Percentiles rank a stretch among this genome's conserved stretches.
Conservation (phyloP, 2,113 vertebrate genomes). For the cattle (Bos taurus) region ARS-UCD2.0 NC_037339.1:53636501-53637000, state of each 20-base stretch:
- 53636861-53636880: accelerated
- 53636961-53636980: background rate
- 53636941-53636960: background rate
- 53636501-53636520: too few relatives aligned
- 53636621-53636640: too few relatives aligned
- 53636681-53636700: background rate
- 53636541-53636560: too few relatives aligned
- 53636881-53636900: background rate
- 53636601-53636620: too few relatives aligned
- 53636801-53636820: too few relatives aligned
- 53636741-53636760: background rate
- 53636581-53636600: too few relatives aligned
- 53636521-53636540: too few relatives aligned
- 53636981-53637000: background rate
- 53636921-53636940: accelerated
- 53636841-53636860: accelerated
- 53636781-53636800: background rate
- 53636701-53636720: background rate
- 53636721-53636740: background rate
- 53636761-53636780: background rate
- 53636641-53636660: too few relatives aligned
- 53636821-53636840: background rate
- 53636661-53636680: too few relatives aligned
- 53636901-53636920: background rate
- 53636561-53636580: too few relatives aligned